phyloP scores from a whole-genome alignment of 1,140 invertebrate genomes.

The Bombus balteatus region DNA sequence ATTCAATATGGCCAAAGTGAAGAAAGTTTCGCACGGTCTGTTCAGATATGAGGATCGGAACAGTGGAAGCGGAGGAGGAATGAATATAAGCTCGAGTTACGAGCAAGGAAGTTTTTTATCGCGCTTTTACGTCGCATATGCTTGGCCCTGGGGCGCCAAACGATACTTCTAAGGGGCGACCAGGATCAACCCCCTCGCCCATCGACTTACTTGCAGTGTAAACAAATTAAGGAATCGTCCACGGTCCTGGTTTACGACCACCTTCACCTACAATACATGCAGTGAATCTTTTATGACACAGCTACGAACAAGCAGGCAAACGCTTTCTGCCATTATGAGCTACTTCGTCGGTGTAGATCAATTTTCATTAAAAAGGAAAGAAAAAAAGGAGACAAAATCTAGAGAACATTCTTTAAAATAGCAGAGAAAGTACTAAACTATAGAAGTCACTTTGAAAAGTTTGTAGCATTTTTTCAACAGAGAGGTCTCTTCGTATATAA shows the following conservation, averaged over 20 bases:
- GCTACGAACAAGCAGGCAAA: neutral
- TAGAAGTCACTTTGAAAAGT: neutral
- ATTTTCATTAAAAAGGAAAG: neutral
- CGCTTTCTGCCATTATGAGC: neutral
- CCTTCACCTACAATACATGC: conserved; percentile 67
- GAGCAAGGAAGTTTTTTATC: conserved; percentile 77
- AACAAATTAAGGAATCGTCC: conserved; percentile 80
- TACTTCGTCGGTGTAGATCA: neutral
- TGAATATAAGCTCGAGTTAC: conserved; percentile 68
- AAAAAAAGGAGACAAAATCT: no score
- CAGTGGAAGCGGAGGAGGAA: conserved; percentile 50
- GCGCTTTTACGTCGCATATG: conserved; percentile 76
- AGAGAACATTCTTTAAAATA: neutral
- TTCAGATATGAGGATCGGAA: conserved; percentile 32
- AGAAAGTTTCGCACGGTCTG: conserved; percentile 14
- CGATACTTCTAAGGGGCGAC: conserved; percentile 37
- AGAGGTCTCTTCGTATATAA: neutral
- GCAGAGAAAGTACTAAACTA: no score
- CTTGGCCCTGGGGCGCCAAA: conserved; percentile 60
- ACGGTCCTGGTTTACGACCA: conserved; percentile 72
- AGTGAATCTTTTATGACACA: conserved; percentile 71
- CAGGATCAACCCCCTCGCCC: conserved; percentile 28
- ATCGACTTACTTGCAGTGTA: conserved; percentile 73
- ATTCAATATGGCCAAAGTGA: neutral
- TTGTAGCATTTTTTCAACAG: no score